These are phyloP conservation scores for Tragopan temminckii DNA, from an alignment of 2,797 vertebrate species.

Conservation along the genomic window DNA sequence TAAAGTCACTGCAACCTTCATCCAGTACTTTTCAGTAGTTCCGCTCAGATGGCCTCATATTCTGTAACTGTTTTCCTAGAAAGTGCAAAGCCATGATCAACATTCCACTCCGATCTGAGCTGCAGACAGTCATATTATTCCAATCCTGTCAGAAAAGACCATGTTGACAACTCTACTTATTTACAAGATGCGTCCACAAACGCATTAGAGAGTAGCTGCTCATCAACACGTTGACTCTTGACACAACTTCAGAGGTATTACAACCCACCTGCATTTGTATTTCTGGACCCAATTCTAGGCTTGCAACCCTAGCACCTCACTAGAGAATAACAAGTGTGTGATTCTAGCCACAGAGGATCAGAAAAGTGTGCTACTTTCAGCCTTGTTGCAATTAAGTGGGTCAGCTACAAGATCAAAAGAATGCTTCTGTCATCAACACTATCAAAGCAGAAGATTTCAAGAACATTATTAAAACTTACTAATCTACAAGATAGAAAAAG, in stretches of 20 bases:
- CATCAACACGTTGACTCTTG: background rate
- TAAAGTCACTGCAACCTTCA: background rate
- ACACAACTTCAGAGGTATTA: conserved; percentile 13
- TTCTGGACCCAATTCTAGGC: conserved; percentile 16
- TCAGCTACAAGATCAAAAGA: conserved; percentile 62
- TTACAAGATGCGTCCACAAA: background rate
- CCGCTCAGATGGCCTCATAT: background rate
- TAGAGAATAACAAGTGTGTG: conserved; percentile 25
- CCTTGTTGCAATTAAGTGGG: conserved; percentile 31
- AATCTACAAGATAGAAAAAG: background rate
- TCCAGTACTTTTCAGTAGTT: background rate
- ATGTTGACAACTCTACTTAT: background rate
- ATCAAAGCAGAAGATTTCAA: conserved; percentile 34
- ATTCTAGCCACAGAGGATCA: conserved; percentile 34
- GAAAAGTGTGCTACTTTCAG: conserved; percentile 10
- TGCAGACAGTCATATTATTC: background rate
- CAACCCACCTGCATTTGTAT: conserved; percentile 9
- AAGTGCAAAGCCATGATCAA: background rate
- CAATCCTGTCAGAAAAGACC: background rate
- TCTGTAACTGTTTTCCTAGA: background rate
- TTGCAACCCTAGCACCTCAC: conserved; percentile 21
- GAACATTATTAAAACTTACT: conserved; percentile 21
- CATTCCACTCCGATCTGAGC: background rate
- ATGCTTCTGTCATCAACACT: conserved; percentile 30
- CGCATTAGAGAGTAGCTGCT: background rate